These are phyloP conservation scores for Itoplectis maculator DNA, from an alignment of 2,888 invertebrate species.

Conservation along the genomic window DNA sequence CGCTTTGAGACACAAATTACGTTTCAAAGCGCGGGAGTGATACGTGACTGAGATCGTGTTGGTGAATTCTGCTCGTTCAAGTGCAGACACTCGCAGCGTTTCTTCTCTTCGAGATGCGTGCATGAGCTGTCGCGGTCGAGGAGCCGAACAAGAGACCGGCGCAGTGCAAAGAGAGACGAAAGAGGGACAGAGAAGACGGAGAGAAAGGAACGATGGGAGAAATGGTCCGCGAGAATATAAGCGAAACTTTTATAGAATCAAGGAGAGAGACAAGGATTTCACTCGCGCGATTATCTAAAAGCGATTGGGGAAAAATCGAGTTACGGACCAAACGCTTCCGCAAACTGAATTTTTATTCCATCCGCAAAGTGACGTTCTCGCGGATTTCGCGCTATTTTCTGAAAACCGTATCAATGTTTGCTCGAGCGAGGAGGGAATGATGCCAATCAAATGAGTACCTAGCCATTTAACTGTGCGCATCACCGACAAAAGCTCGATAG, in stretches of 20 bases:
- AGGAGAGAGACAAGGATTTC: conserved; percentile 13
- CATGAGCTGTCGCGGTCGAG: not conserved
- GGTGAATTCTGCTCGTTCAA: conserved; percentile 24
- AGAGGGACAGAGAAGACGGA: not conserved
- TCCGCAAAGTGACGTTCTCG: too few relatives aligned
- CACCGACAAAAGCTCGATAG: too few relatives aligned
- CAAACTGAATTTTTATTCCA: not conserved
- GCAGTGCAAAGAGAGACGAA: not conserved
- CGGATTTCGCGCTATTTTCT: too few relatives aligned
- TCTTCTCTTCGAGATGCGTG: not conserved
- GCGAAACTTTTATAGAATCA: conserved; percentile 25
- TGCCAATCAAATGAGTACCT: too few relatives aligned
- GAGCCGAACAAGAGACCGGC: conserved; percentile 33
- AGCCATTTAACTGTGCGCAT: too few relatives aligned
- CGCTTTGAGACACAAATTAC: conserved; percentile 79
- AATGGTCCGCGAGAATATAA: not conserved
- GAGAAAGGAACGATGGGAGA: not conserved
- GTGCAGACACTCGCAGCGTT: not conserved
- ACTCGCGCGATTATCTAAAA: conserved; percentile 20
- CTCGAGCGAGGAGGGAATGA: too few relatives aligned
- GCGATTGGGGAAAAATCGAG: not conserved
- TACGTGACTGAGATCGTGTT: conserved; percentile 62
- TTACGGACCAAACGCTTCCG: not conserved
- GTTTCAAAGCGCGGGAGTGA: conserved; percentile 73
- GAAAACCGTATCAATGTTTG: too few relatives aligned